phyloP scores from a whole-genome alignment of 92 coral and sea anemone species.

The Phenganax stokvisi region DNA sequence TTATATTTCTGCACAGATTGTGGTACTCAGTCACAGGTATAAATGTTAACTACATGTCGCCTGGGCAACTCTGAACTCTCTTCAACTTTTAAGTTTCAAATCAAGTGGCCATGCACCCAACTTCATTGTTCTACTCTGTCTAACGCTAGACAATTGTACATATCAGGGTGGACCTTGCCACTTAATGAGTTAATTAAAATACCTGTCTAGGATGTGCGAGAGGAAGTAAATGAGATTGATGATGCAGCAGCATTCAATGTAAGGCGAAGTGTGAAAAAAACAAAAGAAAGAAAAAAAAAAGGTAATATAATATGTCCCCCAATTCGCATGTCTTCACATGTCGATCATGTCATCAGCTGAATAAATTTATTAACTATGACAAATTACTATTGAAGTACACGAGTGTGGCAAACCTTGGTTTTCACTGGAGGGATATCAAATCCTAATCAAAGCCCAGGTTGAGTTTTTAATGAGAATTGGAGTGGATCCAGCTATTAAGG shows the following conservation, averaged over 20 bases:
- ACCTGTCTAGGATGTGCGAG: conserved; percentile 1
- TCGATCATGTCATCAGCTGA: neutral
- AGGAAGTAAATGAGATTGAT: conserved; percentile 8
- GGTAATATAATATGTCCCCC: neutral
- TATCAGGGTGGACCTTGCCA: neutral
- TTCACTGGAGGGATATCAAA: conserved; percentile 74
- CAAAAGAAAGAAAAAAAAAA: neutral
- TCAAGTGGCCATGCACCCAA: too few species aligned
- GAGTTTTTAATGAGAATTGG: conserved; percentile 68
- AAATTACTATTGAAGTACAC: neutral
- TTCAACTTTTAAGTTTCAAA: neutral
- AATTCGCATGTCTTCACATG: neutral
- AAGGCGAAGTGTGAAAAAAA: conserved; percentile 2
- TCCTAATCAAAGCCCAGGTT: conserved; percentile 69
- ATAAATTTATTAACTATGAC: neutral
- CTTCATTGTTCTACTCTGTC: neutral
- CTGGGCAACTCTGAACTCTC: too few species aligned
- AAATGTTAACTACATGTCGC: neutral
- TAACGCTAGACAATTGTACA: neutral
- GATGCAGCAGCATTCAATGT: neutral
- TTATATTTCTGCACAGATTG: conserved; percentile 73
- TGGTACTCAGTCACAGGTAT: conserved; percentile 90
- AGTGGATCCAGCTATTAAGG: conserved; percentile 70
- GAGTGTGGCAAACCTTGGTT: conserved; percentile 76
- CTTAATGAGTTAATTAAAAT: neutral